A percentile compares a stretch with the other conserved stretches of the same genome.
phyloP scores from a whole-genome alignment of 1,140 invertebrate genomes.

The Agrilus planipennis region DNA sequence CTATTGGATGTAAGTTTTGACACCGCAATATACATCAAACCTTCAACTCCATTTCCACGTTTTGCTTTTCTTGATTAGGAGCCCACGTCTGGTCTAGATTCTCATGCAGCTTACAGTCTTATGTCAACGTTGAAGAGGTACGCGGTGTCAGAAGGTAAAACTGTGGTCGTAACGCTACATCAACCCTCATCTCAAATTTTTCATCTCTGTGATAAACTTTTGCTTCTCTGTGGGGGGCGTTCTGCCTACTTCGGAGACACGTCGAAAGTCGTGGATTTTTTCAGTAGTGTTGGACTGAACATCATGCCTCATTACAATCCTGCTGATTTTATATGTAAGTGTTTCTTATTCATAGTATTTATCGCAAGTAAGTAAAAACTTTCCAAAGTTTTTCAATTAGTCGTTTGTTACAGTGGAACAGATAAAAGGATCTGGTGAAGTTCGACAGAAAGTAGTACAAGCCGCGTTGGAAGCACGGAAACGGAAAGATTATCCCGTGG shows the following conservation, averaged over 20 bases:
- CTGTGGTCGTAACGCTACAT: constrained; percentile 71
- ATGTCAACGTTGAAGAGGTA: constrained; percentile 65
- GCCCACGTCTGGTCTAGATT: constrained; percentile 77
- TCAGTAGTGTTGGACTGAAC: constrained; percentile 58
- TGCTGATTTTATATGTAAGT: constrained; percentile 77
- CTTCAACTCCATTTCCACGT: neutral
- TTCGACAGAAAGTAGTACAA: constrained; percentile 54
- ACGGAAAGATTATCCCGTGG: constrained; percentile 46
- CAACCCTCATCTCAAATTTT: constrained; percentile 84
- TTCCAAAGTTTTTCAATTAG: neutral
- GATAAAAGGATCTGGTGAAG: constrained; percentile 57
- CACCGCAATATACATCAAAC: neutral
- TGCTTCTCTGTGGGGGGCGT: constrained; percentile 65
- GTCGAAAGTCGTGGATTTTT: constrained; percentile 65
- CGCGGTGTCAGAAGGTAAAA: constrained; percentile 66
- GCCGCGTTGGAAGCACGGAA: constrained; percentile 48
- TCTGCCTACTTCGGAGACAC: constrained; percentile 71
- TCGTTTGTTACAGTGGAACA: constrained; percentile 54
- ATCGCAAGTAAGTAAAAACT: constrained; percentile 1
- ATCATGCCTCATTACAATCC: constrained; percentile 75
- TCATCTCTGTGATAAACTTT: constrained; percentile 71
- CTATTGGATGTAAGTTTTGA: constrained; percentile 64
- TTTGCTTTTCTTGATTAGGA: constrained; percentile 44
- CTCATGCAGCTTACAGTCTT: constrained; percentile 64
- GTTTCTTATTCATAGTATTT: neutral